Evolutionary conservation across 23 tunicate species (phyloP), one percentile per base, ranked within the genome.

Genomic region (Botrylloides violaceus): DNA sequence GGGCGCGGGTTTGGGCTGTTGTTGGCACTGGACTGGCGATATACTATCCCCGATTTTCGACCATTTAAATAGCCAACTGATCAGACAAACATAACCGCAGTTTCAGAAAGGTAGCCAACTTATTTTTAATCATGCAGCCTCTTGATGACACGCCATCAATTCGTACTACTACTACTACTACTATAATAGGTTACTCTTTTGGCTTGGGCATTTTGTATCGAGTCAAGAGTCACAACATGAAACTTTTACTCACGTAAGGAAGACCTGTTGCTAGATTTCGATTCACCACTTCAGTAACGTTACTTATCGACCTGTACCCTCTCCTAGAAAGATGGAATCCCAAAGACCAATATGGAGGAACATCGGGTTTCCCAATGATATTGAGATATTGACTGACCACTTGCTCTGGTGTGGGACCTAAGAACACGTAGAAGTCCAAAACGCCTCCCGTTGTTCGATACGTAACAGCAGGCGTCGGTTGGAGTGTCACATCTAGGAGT

Each of bases 271-370:
- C 59, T 59, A 77, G 50, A 71, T 83, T 91, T 62, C 70, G 80
- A 25, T 91, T 79, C 37, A 91, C 98, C 49, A 91, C 98, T 29
- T 70, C 84, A 43, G 68, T 68, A 81, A 91, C 7, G 37, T 84
- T 84, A 0, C 84, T 85, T 5, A 91, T 37, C 29, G 58, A 49
- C 26, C 72, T 79, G 56, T 91, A 91, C 26, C 84, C 98, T 34
- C 79, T 83, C 37, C 89, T 91, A 71, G 92, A 79, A 30, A 91
- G 57, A 47, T 91, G 98, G 56, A 84, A 91, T 2, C 98, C 98
- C 27, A 91, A 83, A 12, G 98, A 71, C 98, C 98, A 91, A 39
- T 84, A 91, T 23, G 98, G 98, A 2, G 92, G 92, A 79, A 84
- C 66, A 73, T 79, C 72, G n/a, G 98, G 98, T 18, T 59, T 65